Evolutionary conservation across 2,888 invertebrate species (phyloP).

Genomic region (Pinctada fucata): DNA sequence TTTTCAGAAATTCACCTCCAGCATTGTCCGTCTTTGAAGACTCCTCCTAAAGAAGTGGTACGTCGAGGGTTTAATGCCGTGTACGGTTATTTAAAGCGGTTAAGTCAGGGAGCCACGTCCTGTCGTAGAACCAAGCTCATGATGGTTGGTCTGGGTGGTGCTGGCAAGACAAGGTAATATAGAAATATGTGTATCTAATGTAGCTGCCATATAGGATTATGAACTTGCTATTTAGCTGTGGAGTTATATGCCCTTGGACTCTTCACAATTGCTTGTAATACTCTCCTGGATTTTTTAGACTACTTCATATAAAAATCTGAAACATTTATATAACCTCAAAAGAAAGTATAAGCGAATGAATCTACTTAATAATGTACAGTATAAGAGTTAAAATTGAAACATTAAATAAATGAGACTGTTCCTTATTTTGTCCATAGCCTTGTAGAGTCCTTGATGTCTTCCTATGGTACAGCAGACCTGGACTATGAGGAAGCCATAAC

Average conservation of each 20-base stretch:
- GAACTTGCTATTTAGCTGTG: too few species aligned
- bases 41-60: slow-evolving; percentile 74
- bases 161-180: slow-evolving; percentile 75
- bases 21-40: slow-evolving; percentile 66
- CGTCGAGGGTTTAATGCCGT: slow-evolving; percentile 67
- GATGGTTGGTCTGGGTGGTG: slow-evolving; percentile 77
- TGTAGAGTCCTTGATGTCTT: slow-evolving; percentile 67
- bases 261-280: too few species aligned
- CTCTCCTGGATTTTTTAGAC: too few species aligned
- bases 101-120: slow-evolving; percentile 68
- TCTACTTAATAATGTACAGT: too few species aligned
- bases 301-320: too few species aligned
- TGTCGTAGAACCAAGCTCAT: slow-evolving; percentile 76
- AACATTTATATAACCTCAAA: too few species aligned
- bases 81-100: slow-evolving; percentile 72
- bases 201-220: too few species aligned
- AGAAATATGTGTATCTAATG: too few species aligned
- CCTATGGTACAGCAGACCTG: slow-evolving; percentile 48
- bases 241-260: too few species aligned
- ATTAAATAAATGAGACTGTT: too few species aligned
- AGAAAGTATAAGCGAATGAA: too few species aligned
- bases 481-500: slow-evolving; percentile 69
- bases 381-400: too few species aligned
- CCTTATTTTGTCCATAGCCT: slow-evolving; percentile 53
- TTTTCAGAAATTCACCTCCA: neutral